Conservation (phyloP, 2,797 vertebrate genomes). For the Gadopsis bispinosus region DNA sequence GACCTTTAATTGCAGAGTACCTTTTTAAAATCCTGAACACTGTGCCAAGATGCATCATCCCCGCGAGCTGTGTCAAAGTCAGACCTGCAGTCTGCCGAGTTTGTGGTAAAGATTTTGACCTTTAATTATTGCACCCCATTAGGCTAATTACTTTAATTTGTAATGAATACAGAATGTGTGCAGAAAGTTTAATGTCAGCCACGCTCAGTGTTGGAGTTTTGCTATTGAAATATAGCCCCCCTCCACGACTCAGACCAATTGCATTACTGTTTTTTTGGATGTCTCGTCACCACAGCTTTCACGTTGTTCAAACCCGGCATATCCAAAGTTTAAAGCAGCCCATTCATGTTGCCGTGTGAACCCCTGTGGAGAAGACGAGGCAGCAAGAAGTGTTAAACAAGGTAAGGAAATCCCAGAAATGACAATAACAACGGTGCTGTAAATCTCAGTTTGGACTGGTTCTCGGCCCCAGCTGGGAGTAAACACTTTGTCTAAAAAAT, state of each 20-base stretch:
- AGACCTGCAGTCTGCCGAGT: background rate
- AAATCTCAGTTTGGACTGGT: constrained; percentile 35
- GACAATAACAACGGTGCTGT: constrained; percentile 48
- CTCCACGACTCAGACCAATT: background rate
- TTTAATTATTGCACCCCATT: constrained; percentile 58
- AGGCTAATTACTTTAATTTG: constrained; percentile 44
- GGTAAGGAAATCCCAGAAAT: constrained; percentile 50
- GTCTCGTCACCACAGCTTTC: background rate
- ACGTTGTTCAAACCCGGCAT: background rate
- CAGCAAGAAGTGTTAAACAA: constrained; percentile 9
- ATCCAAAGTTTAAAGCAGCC: background rate
- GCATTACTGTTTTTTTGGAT: background rate
- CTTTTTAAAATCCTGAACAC: constrained; percentile 7
- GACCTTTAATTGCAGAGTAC: constrained; percentile 11
- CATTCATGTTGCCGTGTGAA: background rate
- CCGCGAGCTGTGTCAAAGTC: constrained; percentile 16
- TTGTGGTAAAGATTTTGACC: constrained; percentile 44
- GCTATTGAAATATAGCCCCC: background rate
- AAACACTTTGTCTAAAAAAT: constrained; percentile 30
- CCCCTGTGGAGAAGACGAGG: background rate
- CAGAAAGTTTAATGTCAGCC: constrained; percentile 23
- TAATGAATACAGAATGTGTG: constrained; percentile 33
- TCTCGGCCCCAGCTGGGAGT: constrained; percentile 28
- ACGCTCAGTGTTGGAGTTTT: background rate
- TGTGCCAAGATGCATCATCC: background rate